Evolutionary conservation across 2,113 vertebrate genomes (phyloP).

Genomic region (Paedocypris sp.): DNA sequence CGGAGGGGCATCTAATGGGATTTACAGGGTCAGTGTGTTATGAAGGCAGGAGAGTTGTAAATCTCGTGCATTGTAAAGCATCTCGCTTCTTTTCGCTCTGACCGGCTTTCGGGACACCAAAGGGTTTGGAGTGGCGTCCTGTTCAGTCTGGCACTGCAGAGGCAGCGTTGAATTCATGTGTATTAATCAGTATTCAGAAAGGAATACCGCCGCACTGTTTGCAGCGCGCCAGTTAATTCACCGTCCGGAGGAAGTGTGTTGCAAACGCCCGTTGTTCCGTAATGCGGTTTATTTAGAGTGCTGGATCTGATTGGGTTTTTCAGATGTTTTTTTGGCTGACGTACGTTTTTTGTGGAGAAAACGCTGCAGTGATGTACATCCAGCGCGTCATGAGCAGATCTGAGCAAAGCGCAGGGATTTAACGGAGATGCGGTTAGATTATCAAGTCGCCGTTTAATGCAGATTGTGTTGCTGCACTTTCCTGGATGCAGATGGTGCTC

Average conservation of each 20-base stretch:
- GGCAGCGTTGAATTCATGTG: not conserved
- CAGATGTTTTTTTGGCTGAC: too few relatives aligned
- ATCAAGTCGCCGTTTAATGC: not conserved
- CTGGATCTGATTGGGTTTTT: too few relatives aligned
- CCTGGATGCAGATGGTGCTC: not conserved
- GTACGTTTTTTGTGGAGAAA: too few relatives aligned
- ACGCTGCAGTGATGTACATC: not conserved
- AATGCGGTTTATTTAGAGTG: too few relatives aligned
- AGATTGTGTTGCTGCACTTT: not conserved
- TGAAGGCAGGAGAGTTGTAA: not conserved
- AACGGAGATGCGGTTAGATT: not conserved
- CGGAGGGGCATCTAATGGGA: constrained; percentile 2
- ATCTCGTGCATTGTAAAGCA: not conserved
- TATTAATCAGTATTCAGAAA: not conserved
- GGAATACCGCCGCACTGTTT: not conserved
- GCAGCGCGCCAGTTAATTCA: too few relatives aligned
- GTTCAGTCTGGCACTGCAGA: constrained; percentile 7
- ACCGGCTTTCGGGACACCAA: not conserved
- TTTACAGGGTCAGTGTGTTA: not conserved
- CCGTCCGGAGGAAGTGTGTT: too few relatives aligned
- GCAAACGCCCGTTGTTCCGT: too few relatives aligned
- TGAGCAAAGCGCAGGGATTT: not conserved
- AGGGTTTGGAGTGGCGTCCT: too few relatives aligned
- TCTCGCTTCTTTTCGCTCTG: not conserved
- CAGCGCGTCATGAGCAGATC: not conserved